These are phyloP conservation scores for Sebastolobus alascanus DNA, from an alignment of 2,797 vertebrate species.

Conservation along the genomic window DNA sequence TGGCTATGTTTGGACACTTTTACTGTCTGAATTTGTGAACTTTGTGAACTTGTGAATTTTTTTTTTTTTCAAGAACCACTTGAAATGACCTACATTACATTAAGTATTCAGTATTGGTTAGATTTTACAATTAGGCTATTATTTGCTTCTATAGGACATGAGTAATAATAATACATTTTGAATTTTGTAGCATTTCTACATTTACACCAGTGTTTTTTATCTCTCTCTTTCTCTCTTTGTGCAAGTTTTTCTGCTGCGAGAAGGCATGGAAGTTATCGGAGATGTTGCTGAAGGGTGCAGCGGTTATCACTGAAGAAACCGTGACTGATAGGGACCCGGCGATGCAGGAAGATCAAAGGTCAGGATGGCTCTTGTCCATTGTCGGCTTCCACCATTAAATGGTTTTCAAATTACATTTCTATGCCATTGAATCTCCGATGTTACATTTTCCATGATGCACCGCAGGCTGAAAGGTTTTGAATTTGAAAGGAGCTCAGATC, in stretches of 20 bases:
- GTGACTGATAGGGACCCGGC: conserved; percentile 39
- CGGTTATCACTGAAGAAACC: conserved; percentile 27
- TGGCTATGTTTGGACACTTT: background rate
- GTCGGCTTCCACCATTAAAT: conserved; percentile 52
- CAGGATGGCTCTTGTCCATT: conserved; percentile 51
- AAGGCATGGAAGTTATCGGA: conserved; percentile 24
- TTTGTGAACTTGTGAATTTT: too few relatives aligned
- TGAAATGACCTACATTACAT: background rate
- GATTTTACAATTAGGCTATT: background rate
- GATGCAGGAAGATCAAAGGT: conserved; percentile 69
- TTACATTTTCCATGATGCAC: conserved; percentile 36
- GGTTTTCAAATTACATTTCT: conserved; percentile 57
- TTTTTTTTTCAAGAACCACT: conserved; percentile 3
- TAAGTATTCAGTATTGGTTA: background rate
- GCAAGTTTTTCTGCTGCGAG: conserved; percentile 33
- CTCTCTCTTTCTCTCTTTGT: background rate
- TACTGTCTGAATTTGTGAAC: background rate
- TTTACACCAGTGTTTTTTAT: background rate
- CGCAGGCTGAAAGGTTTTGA: conserved; percentile 52
- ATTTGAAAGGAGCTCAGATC: conserved; percentile 38
- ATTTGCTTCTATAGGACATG: background rate
- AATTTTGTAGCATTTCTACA: conserved; percentile 1
- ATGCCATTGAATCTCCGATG: conserved; percentile 36
- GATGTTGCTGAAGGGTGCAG: conserved; percentile 24
- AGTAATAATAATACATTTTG: background rate